Percentiles rank a stretch among this genome's conserved stretches.
phyloP scores from a whole-genome alignment of 2,888 invertebrate species.

The Bugula neritina region DNA sequence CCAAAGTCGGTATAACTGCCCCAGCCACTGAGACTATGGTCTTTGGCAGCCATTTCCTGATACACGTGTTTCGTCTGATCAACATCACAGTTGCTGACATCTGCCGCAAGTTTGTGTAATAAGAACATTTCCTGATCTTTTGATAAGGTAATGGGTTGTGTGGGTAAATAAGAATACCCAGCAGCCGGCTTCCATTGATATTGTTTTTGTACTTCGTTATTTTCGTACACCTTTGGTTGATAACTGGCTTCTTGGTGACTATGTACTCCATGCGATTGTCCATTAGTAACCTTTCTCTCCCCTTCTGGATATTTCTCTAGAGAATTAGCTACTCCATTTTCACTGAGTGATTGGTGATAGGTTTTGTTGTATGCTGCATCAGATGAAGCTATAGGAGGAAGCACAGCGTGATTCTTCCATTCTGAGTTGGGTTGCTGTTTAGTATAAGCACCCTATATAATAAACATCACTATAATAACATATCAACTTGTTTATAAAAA shows the following conservation, averaged over 20 bases:
- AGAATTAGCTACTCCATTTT: background rate
- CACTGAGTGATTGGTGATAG: background rate
- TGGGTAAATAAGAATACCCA: slow-evolving; percentile 36
- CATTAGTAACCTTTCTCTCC: background rate
- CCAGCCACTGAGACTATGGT: slow-evolving; percentile 38
- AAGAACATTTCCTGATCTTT: slow-evolving; percentile 37
- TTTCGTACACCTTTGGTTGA: background rate
- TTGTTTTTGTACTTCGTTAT: background rate
- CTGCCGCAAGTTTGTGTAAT: slow-evolving; percentile 35
- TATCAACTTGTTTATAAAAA: no score
- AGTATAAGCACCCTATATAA: no score
- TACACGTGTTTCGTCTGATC: slow-evolving; percentile 39
- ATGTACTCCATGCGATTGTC: background rate
- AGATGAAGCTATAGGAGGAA: slow-evolving; percentile 28
- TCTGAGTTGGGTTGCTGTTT: no score
- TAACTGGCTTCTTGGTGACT: background rate
- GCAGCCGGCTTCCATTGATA: slow-evolving; percentile 24
- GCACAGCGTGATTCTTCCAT: slow-evolving; percentile 27
- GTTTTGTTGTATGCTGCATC: background rate
- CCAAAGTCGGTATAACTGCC: slow-evolving; percentile 37
- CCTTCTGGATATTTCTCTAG: background rate
- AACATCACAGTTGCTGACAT: slow-evolving; percentile 34
- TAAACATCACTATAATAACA: no score
- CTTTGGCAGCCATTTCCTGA: slow-evolving; percentile 38
- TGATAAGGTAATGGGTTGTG: slow-evolving; percentile 34